Percentiles rank a stretch among this genome's conserved stretches.
Evolutionary conservation across 2,797 vertebrate genomes (phyloP).

Genomic region (Karalla daura): DNA sequence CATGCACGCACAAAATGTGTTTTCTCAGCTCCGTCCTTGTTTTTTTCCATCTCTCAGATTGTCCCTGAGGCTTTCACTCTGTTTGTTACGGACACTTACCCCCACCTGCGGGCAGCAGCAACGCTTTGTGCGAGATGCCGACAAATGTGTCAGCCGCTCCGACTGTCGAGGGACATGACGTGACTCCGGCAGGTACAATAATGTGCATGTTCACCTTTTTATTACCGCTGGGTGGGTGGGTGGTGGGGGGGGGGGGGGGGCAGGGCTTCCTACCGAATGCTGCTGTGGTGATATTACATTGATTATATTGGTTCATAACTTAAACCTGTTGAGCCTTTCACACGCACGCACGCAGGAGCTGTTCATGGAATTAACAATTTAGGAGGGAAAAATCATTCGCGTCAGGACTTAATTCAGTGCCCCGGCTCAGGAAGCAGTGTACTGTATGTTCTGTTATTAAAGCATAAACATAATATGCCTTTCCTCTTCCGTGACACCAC

Average conservation of each 20-base stretch:
- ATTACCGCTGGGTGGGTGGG: conserved; percentile 66
- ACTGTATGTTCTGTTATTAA: not conserved
- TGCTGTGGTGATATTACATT: conserved; percentile 29
- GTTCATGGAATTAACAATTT: conserved; percentile 8
- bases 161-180: conserved; percentile 27
- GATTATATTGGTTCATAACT: conserved; percentile 31
- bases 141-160: conserved; percentile 57
- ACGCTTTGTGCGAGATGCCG: conserved; percentile 56
- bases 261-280: conserved; percentile 2
- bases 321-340: conserved; percentile 16
- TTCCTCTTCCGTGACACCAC: not conserved
- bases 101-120: conserved; percentile 38
- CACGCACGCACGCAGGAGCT: not conserved
- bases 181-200: conserved; percentile 55
- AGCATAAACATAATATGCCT: not conserved
- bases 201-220: conserved; percentile 55
- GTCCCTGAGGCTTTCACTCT: conserved; percentile 27
- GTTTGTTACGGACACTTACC: conserved; percentile 28
- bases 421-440: not conserved
- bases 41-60: not conserved
- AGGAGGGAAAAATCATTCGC: not conserved
- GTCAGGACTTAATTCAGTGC: not conserved
- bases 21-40: conserved; percentile 14
- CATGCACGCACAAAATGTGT: conserved; percentile 1
- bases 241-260: too few species aligned